A percentile compares a stretch with the other conserved stretches of the same genome.
Evolutionary conservation across 1,140 invertebrate genomes (phyloP).

Genomic region (Zaprionus nigranus): DNA sequence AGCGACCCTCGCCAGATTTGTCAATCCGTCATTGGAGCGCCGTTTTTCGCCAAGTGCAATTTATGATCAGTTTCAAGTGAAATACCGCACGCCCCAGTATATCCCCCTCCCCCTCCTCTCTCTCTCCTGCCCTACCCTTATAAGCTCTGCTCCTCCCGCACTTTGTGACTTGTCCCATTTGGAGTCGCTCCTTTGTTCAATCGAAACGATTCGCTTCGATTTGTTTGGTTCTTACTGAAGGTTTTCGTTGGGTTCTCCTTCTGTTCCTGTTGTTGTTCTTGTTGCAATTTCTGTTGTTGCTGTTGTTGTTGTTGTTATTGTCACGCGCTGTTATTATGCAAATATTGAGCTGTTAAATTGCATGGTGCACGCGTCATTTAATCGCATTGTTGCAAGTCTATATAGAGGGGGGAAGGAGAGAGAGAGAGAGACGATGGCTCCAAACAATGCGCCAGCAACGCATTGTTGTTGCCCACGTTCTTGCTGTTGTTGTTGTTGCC

Average conservation of each 20-base stretch:
- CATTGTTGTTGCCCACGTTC: conserved; percentile 41
- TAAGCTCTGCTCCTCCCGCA: neutral
- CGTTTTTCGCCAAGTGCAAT: conserved; percentile 60
- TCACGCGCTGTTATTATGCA: conserved; percentile 82
- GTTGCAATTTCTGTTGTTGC: conserved; percentile 13
- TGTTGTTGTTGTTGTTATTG: conserved; percentile 66
- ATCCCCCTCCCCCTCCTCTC: neutral
- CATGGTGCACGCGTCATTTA: conserved; percentile 74
- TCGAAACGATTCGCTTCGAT: conserved; percentile 52
- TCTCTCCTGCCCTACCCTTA: neutral
- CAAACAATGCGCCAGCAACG: conserved; percentile 36
- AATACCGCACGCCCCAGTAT: conserved; percentile 2
- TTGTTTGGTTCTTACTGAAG: conserved; percentile 8
- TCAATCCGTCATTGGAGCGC: conserved; percentile 81
- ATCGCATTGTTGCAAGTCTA: conserved; percentile 62
- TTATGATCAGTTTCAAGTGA: conserved; percentile 48
- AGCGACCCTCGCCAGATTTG: conserved; percentile 52
- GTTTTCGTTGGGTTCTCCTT: conserved; percentile 3
- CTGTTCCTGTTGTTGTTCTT: conserved; percentile 28
- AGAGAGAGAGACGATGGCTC: conserved; percentile 11
- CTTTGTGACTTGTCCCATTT: neutral
- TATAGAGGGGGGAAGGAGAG: conserved; percentile 23
- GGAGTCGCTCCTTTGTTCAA: conserved; percentile 40
- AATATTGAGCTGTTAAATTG: conserved; percentile 80
- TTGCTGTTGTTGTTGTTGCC: conserved; percentile 31